A percentile compares a stretch with the other conserved stretches of the same genome.
phyloP scores from a whole-genome alignment of 2,113 vertebrate species.

The Hiodon tergisus region DNA sequence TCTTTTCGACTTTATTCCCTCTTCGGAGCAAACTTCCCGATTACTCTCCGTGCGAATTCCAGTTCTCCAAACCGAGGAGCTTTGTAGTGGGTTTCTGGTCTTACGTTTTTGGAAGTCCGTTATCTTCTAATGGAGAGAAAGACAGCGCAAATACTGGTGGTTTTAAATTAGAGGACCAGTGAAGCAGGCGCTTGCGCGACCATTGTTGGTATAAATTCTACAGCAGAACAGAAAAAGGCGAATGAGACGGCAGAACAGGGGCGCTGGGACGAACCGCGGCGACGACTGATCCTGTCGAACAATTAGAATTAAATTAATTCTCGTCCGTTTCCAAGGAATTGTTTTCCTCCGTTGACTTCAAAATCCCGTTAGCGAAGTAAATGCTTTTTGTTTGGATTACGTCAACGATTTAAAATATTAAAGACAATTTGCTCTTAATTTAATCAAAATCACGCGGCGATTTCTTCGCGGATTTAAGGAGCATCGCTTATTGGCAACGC shows the following conservation, averaged over 20 bases:
- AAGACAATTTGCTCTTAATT: conserved; percentile 32
- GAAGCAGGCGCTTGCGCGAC: conserved; percentile 51
- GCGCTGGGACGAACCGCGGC: conserved; percentile 24
- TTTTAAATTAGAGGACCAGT: conserved; percentile 40
- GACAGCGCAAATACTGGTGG: conserved; percentile 30
- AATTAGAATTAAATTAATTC: conserved; percentile 30
- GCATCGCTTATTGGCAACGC: conserved; percentile 61
- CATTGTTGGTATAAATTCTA: conserved; percentile 52
- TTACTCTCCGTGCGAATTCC: conserved; percentile 40
- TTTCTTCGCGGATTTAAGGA: conserved; percentile 45
- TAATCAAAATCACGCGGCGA: conserved; percentile 37
- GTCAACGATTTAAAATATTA: conserved; percentile 35
- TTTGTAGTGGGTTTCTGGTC: background rate
- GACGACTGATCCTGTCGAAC: conserved; percentile 16
- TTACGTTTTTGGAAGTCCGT: conserved; percentile 36
- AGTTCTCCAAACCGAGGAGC: conserved; percentile 18
- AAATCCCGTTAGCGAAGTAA: conserved; percentile 52
- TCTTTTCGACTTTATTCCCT: conserved; percentile 40
- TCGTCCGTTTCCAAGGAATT: conserved; percentile 40
- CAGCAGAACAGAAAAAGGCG: conserved; percentile 17
- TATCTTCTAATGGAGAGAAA: conserved; percentile 25
- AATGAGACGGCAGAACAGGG: conserved; percentile 32
- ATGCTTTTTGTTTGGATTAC: conserved; percentile 40
- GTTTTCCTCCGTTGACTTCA: conserved; percentile 33
- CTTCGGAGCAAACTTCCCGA: conserved; percentile 57